Evolutionary conservation across 2,797 vertebrate species (phyloP).

Genomic region (Ceyx erithaca): DNA sequence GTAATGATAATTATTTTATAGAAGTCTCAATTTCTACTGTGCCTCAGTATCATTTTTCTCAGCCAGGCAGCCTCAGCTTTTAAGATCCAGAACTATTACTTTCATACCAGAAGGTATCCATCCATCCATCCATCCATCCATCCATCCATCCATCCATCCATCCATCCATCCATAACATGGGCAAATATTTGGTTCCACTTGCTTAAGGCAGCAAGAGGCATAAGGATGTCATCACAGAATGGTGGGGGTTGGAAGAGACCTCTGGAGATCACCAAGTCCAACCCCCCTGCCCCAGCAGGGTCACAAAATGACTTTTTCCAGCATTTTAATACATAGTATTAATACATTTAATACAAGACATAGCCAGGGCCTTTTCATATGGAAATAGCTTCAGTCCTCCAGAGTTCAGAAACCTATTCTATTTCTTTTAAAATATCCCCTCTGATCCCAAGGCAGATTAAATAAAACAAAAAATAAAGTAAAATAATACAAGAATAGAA

Average conservation of each 20-base stretch:
- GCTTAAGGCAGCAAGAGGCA: neutral
- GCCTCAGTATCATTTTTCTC: neutral
- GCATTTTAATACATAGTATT: neutral
- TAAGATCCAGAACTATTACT: neutral
- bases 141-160: neutral
- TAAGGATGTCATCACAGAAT: neutral
- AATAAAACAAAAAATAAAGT: neutral
- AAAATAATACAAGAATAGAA: neutral
- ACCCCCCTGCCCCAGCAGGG: no score
- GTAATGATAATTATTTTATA: neutral
- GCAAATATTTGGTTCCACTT: neutral
- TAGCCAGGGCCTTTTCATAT: neutral
- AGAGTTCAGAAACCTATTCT: slow-evolving; percentile 22
- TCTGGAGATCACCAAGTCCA: no score
- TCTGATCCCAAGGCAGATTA: slow-evolving; percentile 4
- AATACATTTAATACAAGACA: neutral
- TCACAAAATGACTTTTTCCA: neutral
- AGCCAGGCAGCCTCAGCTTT: neutral
- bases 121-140: neutral
- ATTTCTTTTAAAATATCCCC: slow-evolving; percentile 40
- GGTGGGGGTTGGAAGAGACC: no score
- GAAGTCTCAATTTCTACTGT: neutral
- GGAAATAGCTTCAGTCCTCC: slow-evolving; percentile 39
- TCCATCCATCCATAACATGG: neutral
- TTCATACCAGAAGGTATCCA: neutral